Evolutionary conservation across 2,888 invertebrate species (phyloP).

Genomic region (Myopa tessellatipennis): DNA sequence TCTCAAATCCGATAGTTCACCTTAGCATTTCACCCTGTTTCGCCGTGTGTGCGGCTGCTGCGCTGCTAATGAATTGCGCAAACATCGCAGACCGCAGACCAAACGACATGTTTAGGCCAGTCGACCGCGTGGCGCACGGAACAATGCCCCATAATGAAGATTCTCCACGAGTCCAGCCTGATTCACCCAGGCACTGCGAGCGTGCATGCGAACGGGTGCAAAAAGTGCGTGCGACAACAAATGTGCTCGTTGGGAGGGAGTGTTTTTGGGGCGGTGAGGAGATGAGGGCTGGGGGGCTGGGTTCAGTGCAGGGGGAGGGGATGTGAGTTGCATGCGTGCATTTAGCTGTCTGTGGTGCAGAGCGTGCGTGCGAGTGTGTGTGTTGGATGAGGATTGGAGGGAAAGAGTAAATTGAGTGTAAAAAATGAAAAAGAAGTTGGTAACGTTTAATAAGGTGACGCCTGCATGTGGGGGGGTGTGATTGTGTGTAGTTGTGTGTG

Average conservation of each 20-base stretch:
- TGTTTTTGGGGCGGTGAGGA: not conserved
- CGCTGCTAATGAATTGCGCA: constrained; percentile 36
- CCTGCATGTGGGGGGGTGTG: not conserved
- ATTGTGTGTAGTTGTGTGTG: not conserved
- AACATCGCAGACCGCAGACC: constrained; percentile 45
- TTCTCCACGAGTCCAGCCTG: constrained; percentile 50
- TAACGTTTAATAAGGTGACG: not conserved
- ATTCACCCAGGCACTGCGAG: constrained; percentile 51
- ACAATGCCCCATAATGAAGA: constrained; percentile 62
- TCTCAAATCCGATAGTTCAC: not conserved
- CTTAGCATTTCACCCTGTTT: not conserved
- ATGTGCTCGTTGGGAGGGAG: not conserved
- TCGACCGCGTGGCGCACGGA: constrained; percentile 53
- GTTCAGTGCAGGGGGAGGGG: constrained; percentile 30
- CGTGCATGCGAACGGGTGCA: constrained; percentile 39
- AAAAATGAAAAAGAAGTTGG: not conserved
- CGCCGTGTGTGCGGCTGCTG: not conserved
- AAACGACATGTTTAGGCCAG: constrained; percentile 44
- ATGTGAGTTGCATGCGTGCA: constrained; percentile 41
- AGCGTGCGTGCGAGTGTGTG: constrained; percentile 46
- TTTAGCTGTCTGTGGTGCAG: constrained; percentile 29
- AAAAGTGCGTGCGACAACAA: not conserved
- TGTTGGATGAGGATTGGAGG: constrained; percentile 37
- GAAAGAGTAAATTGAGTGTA: constrained; percentile 30
- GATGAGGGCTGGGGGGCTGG: not conserved